Evolutionary conservation across 2,797 vertebrate genomes (phyloP), one percentile per base, ranked within the genome.

Genomic region (Mormyrus hasselquistii): DNA sequence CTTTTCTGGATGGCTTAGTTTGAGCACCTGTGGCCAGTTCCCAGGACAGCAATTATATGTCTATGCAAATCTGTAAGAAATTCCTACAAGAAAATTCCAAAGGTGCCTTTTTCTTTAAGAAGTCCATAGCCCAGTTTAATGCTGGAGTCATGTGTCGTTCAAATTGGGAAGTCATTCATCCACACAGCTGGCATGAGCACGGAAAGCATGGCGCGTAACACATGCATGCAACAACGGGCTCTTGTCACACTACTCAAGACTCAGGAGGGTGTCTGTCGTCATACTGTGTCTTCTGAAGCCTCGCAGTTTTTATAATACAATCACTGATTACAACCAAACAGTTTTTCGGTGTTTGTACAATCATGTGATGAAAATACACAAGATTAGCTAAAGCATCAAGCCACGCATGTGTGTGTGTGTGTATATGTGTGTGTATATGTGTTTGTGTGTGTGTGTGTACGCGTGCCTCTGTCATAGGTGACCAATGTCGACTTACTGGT

Each of bases 401-500:
- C 12, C 3, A 16, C 12, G 2, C 0, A n/a, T 2, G 7, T 8
- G n/a, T n/a, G n/a, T 22, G 49, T 55, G 55, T 6, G 55, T 6
- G 1, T 6, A 7, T 25, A 8, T 1, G 7, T 8, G 7, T 9
- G 6, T 25, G n/a, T 9, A n/a, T 3, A 6, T 7, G 25, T 4
- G 1, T 4, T 2, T 29, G 25, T 69, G 25, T 29, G 9, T 29
- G n/a, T 29, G 3, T 29, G 25, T 2, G 65, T 1, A 29, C 3
- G 29, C 1, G 29, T 3, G 29, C 29, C 34, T 76, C 16, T 76
- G 34, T 76, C 14, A 38, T 14, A 16, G 69, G 12, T 41, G 34
- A 16, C 69, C 38, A 2, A 38, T 38, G 0, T 19, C 91, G 62
- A 96, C 97, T 97, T 95, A 99, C 98, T 99, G 98, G 92, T 99